phyloP scores from a whole-genome alignment of 2,797 vertebrate genomes.

The Psittacula echo region DNA sequence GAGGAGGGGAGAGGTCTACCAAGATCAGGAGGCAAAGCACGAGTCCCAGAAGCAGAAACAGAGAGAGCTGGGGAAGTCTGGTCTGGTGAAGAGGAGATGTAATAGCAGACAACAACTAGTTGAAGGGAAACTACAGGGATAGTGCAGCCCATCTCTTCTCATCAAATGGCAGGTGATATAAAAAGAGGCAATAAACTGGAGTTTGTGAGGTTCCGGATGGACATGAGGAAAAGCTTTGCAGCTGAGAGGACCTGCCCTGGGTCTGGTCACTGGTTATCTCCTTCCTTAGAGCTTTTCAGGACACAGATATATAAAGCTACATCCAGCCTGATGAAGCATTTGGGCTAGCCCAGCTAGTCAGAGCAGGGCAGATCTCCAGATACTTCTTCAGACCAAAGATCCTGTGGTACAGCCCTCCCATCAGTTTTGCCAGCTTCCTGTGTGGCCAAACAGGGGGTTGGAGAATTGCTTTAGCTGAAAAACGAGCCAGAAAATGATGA shows the following conservation, averaged over 20 bases:
- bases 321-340: accelerated
- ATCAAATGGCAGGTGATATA: not conserved
- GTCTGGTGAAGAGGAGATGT: not conserved
- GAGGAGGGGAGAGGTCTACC: not conserved
- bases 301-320: not conserved
- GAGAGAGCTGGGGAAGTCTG: not conserved
- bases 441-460: not conserved
- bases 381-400: not conserved
- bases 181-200: not conserved
- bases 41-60: not conserved
- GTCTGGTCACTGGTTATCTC: not conserved
- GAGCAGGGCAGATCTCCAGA: not conserved
- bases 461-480: not conserved
- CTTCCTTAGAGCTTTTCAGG: not conserved
- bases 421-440: not conserved
- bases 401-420: not conserved
- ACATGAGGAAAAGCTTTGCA: not conserved
- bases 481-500: not conserved
- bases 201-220: not conserved
- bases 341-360: not conserved
- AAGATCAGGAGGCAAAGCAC: not conserved
- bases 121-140: not conserved
- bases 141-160: not conserved
- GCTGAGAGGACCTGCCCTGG: not conserved
- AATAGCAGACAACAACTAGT: not conserved